Evolutionary conservation across 2,888 invertebrate species (phyloP).

Genomic region (Spilosoma lubricipeda): DNA sequence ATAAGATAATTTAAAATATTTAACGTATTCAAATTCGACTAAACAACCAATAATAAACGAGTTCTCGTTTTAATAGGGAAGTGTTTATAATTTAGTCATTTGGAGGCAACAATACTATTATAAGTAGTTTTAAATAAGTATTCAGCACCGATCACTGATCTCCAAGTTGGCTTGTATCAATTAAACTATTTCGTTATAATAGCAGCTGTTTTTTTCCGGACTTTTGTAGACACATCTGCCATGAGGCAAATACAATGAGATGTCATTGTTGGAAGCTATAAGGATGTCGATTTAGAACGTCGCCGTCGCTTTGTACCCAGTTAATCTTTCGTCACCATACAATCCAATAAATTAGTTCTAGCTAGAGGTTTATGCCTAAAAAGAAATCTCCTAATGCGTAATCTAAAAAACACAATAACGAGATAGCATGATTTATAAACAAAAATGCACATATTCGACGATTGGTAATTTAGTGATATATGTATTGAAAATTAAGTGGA

Average conservation of each 20-base stretch:
- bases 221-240: not conserved
- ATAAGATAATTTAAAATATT: not conserved
- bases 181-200: not conserved
- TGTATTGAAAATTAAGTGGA: not conserved
- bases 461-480: too few species aligned
- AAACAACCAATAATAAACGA: not conserved
- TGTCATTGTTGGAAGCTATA: not conserved
- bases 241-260: not conserved
- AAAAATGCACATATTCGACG: not conserved
- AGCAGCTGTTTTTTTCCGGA: not conserved
- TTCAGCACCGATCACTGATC: not conserved
- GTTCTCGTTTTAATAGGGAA: not conserved
- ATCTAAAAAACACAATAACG: not conserved
- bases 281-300: not conserved
- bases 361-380: not conserved
- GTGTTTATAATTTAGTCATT: not conserved
- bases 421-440: not conserved
- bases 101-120: not conserved
- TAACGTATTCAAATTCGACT: not conserved
- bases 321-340: not conserved
- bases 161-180: not conserved
- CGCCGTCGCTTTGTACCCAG: not conserved
- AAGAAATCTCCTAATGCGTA: not conserved
- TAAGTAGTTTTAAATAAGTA: not conserved
- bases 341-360: conserved; percentile 2